phyloP scores from a whole-genome alignment of 2,888 invertebrate species.

The Rhodophaea formosa region DNA sequence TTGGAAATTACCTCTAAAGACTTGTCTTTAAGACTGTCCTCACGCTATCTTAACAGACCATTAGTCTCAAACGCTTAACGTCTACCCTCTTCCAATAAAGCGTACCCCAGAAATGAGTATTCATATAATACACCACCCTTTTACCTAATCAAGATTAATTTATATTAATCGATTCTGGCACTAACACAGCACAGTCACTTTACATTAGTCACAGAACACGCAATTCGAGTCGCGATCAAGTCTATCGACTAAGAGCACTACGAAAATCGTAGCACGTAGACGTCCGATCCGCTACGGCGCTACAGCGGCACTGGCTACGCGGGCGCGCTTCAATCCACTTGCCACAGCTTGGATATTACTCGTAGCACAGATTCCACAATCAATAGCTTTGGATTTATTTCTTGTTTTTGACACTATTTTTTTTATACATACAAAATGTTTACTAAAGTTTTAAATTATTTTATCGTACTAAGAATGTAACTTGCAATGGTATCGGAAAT shows the following conservation, averaged over 20 bases:
- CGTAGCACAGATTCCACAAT: slow-evolving; percentile 72
- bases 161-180: slow-evolving; percentile 26
- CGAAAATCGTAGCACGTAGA: slow-evolving; percentile 37
- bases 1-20: slow-evolving; percentile 8
- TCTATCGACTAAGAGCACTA: slow-evolving; percentile 30
- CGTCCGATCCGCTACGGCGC: slow-evolving; percentile 64
- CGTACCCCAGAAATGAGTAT: slow-evolving; percentile 47
- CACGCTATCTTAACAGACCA: slow-evolving; percentile 69
- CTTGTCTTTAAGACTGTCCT: slow-evolving; percentile 33
- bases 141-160: slow-evolving; percentile 45
- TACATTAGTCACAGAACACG: slow-evolving; percentile 31
- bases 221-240: slow-evolving; percentile 31
- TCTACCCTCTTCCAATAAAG: slow-evolving; percentile 53
- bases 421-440: neutral
- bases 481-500: too few species aligned
- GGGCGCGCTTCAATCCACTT: slow-evolving; percentile 60
- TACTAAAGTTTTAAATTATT: too few species aligned
- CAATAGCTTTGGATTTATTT: slow-evolving; percentile 57
- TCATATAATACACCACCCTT: slow-evolving; percentile 41
- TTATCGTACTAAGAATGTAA: too few species aligned
- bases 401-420: slow-evolving; percentile 1
- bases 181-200: slow-evolving; percentile 55
- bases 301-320: slow-evolving; percentile 71
- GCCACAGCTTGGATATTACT: slow-evolving; percentile 66
- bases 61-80: slow-evolving; percentile 60